Conservation (phyloP, 2,113 vertebrate genomes). For the Tupaia chinensis region DNA sequence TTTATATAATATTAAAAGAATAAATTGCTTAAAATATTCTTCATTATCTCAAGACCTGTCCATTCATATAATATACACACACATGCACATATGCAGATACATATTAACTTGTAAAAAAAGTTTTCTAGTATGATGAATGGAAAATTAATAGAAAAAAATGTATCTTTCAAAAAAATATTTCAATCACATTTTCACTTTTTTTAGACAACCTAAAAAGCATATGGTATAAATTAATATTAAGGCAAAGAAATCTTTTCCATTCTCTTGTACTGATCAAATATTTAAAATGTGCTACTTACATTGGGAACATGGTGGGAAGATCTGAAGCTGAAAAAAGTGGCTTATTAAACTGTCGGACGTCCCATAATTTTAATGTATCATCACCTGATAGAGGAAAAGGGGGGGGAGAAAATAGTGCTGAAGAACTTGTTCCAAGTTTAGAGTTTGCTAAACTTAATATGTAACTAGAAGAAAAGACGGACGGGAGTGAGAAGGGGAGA, state of each 20-base stretch:
- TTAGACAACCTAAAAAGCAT: slow-evolving; percentile 20
- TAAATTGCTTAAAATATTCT: slow-evolving; percentile 3
- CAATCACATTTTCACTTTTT: slow-evolving; percentile 12
- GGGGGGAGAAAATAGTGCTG: slow-evolving; percentile 2
- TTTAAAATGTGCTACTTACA: slow-evolving; percentile 89
- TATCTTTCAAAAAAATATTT: slow-evolving; percentile 23
- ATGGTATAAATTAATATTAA: slow-evolving; percentile 50
- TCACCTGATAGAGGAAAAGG: slow-evolving; percentile 89
- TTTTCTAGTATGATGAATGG: background rate
- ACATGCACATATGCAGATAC: background rate
- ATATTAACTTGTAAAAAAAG: background rate
- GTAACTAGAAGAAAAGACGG: background rate
- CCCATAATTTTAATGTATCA: slow-evolving; percentile 97
- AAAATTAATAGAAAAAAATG: slow-evolving; percentile 52
- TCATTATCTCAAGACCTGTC: background rate
- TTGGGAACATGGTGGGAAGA: slow-evolving; percentile 94
- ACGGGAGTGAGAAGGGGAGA: background rate
- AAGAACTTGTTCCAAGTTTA: background rate
- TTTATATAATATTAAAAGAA: slow-evolving; percentile 20
- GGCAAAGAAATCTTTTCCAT: slow-evolving; percentile 35
- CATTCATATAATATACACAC: background rate
- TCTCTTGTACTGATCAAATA: slow-evolving; percentile 6
- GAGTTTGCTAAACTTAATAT: slow-evolving; percentile 14
- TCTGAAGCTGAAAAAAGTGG: slow-evolving; percentile 92
- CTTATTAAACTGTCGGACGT: slow-evolving; percentile 96